A percentile compares a stretch with the other conserved stretches of the same genome.
Conservation (phyloP, 2,888 invertebrate species). For the Nemotelus nigrinus region DNA sequence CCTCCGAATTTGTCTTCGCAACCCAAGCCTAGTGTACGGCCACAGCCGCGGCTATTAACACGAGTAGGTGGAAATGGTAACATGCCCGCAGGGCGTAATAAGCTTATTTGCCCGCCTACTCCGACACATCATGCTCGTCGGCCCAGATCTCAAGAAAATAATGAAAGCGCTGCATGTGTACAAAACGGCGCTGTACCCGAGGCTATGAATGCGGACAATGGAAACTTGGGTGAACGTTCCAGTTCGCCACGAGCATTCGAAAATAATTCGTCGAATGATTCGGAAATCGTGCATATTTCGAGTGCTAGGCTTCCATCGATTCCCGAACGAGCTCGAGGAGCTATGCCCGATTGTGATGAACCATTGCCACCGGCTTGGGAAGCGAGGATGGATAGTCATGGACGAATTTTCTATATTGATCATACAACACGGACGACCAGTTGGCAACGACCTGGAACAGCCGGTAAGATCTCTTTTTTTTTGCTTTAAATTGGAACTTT, state of each 20-base stretch:
- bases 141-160: conserved; percentile 67
- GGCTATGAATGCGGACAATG: conserved; percentile 63
- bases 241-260: conserved; percentile 35
- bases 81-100: conserved; percentile 56
- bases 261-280: conserved; percentile 59
- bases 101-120: conserved; percentile 83
- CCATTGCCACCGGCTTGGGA: conserved; percentile 96
- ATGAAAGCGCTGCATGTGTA: conserved; percentile 36
- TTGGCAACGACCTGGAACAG: conserved; percentile 86
- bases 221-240: conserved; percentile 56
- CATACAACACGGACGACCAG: conserved; percentile 96
- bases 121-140: conserved; percentile 86
- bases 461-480: conserved; percentile 51
- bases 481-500: too few relatives aligned
- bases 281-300: conserved; percentile 74
- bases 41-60: conserved; percentile 73
- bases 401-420: conserved; percentile 96
- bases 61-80: conserved; percentile 64
- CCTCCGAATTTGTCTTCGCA: conserved; percentile 44
- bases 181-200: conserved; percentile 57
- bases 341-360: conserved; percentile 76
- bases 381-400: conserved; percentile 95
- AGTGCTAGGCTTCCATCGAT: conserved; percentile 83
- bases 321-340: conserved; percentile 73
- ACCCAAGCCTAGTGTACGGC: conserved; percentile 62